Evolutionary conservation across 1,140 invertebrate genomes (phyloP).

Genomic region (Aphaenogaster floridana): DNA sequence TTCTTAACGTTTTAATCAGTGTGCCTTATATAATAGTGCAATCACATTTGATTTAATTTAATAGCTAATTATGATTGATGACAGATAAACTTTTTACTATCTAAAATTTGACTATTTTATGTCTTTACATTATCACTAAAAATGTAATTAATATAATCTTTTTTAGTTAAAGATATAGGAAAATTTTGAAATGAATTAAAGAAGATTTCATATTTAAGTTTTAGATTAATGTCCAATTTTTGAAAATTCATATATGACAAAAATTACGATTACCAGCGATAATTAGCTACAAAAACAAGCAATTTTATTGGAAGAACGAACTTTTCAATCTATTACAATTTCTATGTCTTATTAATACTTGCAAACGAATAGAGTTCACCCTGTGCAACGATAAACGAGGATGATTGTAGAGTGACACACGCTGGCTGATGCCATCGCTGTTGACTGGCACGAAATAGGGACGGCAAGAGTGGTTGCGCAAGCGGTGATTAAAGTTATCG

Average conservation of each 20-base stretch:
- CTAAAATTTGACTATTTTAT: neutral
- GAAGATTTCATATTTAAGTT: neutral
- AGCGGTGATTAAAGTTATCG: conserved; percentile 59
- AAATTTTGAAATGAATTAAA: neutral
- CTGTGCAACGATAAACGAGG: conserved; percentile 9
- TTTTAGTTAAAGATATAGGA: neutral
- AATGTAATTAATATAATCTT: neutral
- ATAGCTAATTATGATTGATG: neutral
- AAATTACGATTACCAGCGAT: neutral
- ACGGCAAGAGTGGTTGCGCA: conserved; percentile 34
- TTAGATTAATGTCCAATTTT: neutral
- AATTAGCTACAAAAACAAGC: neutral
- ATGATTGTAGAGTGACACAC: conserved; percentile 26
- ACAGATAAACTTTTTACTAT: neutral
- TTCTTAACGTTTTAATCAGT: neutral
- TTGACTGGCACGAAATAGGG: conserved; percentile 46
- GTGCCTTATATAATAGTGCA: neutral
- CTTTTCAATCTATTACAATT: neutral
- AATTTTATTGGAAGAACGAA: neutral
- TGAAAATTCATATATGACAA: neutral
- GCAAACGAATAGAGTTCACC: neutral
- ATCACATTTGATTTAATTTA: neutral
- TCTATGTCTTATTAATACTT: conserved; percentile 16
- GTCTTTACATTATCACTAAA: neutral
- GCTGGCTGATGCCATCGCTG: conserved; percentile 33